Evolutionary conservation across 2,888 invertebrate genomes (phyloP), one percentile per base, ranked within the genome.

Genomic region (Hyalella azteca): DNA sequence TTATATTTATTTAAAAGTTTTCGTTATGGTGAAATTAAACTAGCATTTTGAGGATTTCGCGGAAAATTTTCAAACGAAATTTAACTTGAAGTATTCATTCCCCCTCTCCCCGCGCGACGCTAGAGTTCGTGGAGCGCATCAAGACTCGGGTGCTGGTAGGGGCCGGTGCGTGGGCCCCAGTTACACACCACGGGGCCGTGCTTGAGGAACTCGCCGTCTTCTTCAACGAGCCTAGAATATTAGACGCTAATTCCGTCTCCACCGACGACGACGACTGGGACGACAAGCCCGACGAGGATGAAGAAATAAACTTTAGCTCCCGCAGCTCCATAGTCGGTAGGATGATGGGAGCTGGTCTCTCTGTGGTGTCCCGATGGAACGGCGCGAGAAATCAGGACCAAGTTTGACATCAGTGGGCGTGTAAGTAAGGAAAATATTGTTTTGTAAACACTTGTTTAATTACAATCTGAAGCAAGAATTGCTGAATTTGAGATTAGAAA

Each of bases 91-190:
- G 45, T 45, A 45, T 45, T 15, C 22, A 2, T 22, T 49, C 49
- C 22, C 15, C 3, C 19, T n/a, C 22, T 49, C 49, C 22, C 9
- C 19, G 15, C 19, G 26, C 22, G 13, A 26, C 26, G 22, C 49
- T 77, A 80, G 82, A 82, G 39, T 82, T 73, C 77, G 82, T 82
- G 39, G 82, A 82, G 73, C 78, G 82, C 59, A 80, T 82, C 76
- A 80, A 79, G 5, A 78, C 80, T 0, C 60, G 66, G 36, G 78
- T 78, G 13, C n/a, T 80, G 13, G 76, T 66, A 4, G 82, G 82
- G 9, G 41, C 73, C 4, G 79, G 76, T 2, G 54, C 78, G 39
- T 66, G 78, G 26, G 29, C 76, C 0, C 78, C 78, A 41, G 49
- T 80, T 13, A 78, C 60, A 59, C 78, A 60, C 22, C 76, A 79